Conservation (phyloP, 2,113 vertebrate species). For the Rhizomys pruinosus region DNA sequence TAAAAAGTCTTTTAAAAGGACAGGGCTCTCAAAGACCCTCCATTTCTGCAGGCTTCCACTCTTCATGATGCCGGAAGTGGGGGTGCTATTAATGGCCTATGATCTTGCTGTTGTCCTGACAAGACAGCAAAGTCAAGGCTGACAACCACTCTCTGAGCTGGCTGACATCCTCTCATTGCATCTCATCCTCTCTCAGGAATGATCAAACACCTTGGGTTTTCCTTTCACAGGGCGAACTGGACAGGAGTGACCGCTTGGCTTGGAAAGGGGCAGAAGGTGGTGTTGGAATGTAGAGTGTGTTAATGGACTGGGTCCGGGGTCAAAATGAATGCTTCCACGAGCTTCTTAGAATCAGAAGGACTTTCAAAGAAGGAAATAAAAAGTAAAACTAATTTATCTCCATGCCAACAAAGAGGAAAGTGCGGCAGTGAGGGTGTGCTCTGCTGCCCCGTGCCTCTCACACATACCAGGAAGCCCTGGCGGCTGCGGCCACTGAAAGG, state of each 20-base stretch:
- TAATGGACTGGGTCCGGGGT: slow-evolving; percentile 56
- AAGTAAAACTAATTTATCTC: slow-evolving; percentile 69
- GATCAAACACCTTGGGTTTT: background rate
- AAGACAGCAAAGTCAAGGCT: background rate
- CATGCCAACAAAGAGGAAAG: slow-evolving; percentile 68
- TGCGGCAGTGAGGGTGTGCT: slow-evolving; percentile 38
- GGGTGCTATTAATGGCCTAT: background rate
- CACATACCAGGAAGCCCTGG: slow-evolving; percentile 51
- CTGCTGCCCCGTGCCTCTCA: slow-evolving; percentile 50
- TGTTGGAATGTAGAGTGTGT: background rate
- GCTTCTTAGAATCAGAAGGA: slow-evolving; percentile 65
- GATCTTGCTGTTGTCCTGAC: background rate
- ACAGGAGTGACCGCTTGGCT: background rate
- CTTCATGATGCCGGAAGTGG: background rate
- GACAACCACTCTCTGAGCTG: background rate
- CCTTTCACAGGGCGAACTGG: background rate
- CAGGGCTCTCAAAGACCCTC: background rate
- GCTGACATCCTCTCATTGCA: background rate
- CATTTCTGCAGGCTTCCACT: background rate
- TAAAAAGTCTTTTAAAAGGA: background rate
- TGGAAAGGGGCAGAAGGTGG: background rate
- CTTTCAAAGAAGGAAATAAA: slow-evolving; percentile 66
- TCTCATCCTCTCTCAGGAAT: background rate
- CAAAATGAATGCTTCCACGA: slow-evolving; percentile 29
- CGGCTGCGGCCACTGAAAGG: slow-evolving; percentile 59